phyloP scores from a whole-genome alignment of 1,140 invertebrate species.

The Cydia fagiglandana region DNA sequence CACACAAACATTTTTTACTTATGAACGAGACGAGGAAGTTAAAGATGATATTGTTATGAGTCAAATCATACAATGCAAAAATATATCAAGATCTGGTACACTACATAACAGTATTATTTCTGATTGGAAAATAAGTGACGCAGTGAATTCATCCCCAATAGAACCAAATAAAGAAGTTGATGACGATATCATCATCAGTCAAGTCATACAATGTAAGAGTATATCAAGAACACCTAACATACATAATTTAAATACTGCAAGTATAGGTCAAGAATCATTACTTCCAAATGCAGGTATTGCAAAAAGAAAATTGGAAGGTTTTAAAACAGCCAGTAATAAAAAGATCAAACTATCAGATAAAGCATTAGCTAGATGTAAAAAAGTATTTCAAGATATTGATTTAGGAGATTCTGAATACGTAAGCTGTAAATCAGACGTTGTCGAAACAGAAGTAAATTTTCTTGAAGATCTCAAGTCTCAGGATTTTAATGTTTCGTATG shows the following conservation, averaged over 20 bases:
- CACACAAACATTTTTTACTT: too few species aligned
- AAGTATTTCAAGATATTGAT: constrained; percentile 34
- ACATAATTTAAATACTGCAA: not conserved
- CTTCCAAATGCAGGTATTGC: not conserved
- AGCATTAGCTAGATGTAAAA: constrained; percentile 27
- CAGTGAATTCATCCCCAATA: not conserved
- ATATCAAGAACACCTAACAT: constrained; percentile 13
- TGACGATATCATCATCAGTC: constrained; percentile 27
- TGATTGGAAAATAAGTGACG: not conserved
- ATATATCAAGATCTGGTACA: not conserved
- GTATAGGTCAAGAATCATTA: not conserved
- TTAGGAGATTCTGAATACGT: not conserved
- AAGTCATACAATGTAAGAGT: constrained; percentile 27
- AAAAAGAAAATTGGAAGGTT: constrained; percentile 28
- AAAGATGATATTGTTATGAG: constrained; percentile 29
- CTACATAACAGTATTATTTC: not conserved
- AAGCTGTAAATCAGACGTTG: not conserved
- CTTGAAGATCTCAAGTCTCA: not conserved
- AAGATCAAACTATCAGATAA: constrained; percentile 43
- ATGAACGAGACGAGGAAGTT: not conserved
- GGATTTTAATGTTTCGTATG: not conserved
- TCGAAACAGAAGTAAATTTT: not conserved
- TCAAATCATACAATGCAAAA: constrained; percentile 13
- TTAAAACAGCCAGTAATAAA: constrained; percentile 40
- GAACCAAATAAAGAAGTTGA: not conserved